Base-by-base conservation (phyloP, 1,140 invertebrate genomes). In the Cotesia typhae region DNA sequence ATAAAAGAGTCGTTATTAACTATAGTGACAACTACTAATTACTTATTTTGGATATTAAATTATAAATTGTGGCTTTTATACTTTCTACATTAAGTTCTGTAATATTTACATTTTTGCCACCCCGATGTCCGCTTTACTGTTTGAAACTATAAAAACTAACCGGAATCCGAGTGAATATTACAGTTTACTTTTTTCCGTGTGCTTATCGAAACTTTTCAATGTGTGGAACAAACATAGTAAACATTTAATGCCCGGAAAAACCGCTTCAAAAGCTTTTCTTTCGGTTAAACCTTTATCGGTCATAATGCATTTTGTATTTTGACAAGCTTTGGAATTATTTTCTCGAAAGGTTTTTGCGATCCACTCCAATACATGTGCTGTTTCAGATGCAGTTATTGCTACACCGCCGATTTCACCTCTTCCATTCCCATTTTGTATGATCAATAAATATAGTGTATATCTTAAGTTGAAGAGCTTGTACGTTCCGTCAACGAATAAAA, bases 171-270 rank as follows among this genome's bases (percentile, higher is more conserved):
- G n/a, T n/a, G n/a, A n/a, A n/a, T n/a, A n/a, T n/a, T n/a, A n/a
- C n/a, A n/a, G n/a, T n/a, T n/a, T n/a, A n/a, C n/a, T n/a, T n/a
- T n/a, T n/a, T n/a, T n/a, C n/a, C n/a, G n/a, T n/a, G n/a, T n/a
- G 35, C 17, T n/a, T 37, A 35, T 36, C 12, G 55, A 74, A 70
- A 35, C 67, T 35, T 64, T 69, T 76, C 20, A 75, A 52, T 1
- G 59, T 35, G 67, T 75, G 76, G 67, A 59, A 77, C 6, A 71
- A 35, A 70, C 74, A 77, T 20, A 77, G 72, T 51, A 75, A 75
- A 9, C 73, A 20, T 2, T 73, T 68, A 10, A 73, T 37, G 36
- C 59, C 55, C 10, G 57, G 53, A 53, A 70, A 70, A 9, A 59
- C 37, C 59, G 59, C 35, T 47, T 70, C 59, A 10, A 70, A 70